Evolutionary conservation across 2,888 invertebrate species (phyloP).

Genomic region (Empis livida): DNA sequence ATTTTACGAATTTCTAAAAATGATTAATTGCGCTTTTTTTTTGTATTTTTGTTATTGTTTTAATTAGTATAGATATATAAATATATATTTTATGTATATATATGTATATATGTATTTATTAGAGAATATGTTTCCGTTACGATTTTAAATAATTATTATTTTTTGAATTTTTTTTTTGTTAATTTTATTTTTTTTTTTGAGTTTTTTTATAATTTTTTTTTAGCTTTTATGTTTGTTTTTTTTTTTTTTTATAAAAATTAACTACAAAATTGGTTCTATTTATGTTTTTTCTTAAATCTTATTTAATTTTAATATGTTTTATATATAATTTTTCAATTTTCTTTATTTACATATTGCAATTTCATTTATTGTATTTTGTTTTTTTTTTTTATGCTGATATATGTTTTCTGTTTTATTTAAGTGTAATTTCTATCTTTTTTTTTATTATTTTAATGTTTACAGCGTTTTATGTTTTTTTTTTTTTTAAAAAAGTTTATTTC

Average conservation of each 20-base stretch:
- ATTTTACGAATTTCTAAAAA: too few species aligned
- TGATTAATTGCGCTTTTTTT: background rate
- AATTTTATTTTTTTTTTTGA: slow-evolving; percentile 8
- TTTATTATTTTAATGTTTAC: slow-evolving; percentile 9
- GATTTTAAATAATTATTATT: background rate
- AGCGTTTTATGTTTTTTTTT: too few species aligned
- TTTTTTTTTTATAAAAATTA: slow-evolving; percentile 4
- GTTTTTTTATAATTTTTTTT: slow-evolving; percentile 7
- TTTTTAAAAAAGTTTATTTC: too few species aligned
- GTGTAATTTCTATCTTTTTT: slow-evolving; percentile 4
- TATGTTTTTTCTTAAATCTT: slow-evolving; percentile 11
- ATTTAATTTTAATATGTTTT: background rate
- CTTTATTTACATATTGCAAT: slow-evolving; percentile 15
- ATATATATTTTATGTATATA: slow-evolving; percentile 2
- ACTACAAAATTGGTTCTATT: slow-evolving; percentile 25
- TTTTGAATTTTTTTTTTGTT: too few species aligned
- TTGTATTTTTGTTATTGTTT: background rate
- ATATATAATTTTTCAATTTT: slow-evolving; percentile 3
- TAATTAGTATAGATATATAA: background rate
- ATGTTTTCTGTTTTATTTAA: too few species aligned
- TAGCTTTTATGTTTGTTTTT: too few species aligned
- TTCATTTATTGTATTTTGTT: slow-evolving; percentile 3
- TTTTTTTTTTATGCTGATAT: too few species aligned
- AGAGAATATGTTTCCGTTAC: slow-evolving; percentile 1
- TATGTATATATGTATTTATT: too few species aligned